A percentile compares a stretch with the other conserved stretches of the same genome.
phyloP scores from a whole-genome alignment of 2,113 vertebrate species.

The Notothenia rossii region DNA sequence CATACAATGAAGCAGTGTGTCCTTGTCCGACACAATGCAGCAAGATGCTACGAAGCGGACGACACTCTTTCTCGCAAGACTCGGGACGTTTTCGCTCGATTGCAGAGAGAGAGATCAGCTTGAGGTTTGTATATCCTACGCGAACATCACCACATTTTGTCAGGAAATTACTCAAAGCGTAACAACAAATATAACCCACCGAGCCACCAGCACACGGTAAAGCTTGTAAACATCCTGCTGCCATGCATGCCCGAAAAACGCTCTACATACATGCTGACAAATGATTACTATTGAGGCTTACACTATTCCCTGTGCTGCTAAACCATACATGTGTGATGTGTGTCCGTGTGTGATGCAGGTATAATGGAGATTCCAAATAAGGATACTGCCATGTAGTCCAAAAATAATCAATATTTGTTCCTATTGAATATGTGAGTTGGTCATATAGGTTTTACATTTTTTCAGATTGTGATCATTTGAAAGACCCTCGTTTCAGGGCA shows the following conservation, averaged over 20 bases:
- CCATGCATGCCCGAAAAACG: not conserved
- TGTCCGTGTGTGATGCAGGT: not conserved
- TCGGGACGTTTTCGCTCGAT: conserved; percentile 28
- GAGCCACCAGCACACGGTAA: not conserved
- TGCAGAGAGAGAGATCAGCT: conserved; percentile 40
- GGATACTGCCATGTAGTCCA: not conserved
- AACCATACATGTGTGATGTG: not conserved
- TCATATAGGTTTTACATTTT: not conserved
- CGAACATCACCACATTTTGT: not conserved
- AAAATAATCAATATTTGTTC: conserved; percentile 8
- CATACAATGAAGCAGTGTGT: conserved; percentile 72
- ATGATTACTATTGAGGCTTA: not conserved
- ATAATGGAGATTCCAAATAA: conserved; percentile 11
- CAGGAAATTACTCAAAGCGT: conserved; percentile 16
- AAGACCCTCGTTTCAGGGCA: not conserved
- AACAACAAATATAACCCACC: not conserved
- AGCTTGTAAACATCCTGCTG: conserved; percentile 23
- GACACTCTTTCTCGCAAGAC: conserved; percentile 26
- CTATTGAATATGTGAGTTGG: conserved; percentile 4
- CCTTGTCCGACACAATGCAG: conserved; percentile 63
- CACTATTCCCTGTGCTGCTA: not conserved
- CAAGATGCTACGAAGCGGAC: conserved; percentile 65
- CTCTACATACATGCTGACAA: not conserved
- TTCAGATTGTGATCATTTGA: not conserved
- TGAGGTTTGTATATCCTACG: conserved; percentile 64